A percentile compares a stretch with the other conserved stretches of the same genome.
Conservation (phyloP, 2,113 vertebrate species). For the Hippolais icterina region DNA sequence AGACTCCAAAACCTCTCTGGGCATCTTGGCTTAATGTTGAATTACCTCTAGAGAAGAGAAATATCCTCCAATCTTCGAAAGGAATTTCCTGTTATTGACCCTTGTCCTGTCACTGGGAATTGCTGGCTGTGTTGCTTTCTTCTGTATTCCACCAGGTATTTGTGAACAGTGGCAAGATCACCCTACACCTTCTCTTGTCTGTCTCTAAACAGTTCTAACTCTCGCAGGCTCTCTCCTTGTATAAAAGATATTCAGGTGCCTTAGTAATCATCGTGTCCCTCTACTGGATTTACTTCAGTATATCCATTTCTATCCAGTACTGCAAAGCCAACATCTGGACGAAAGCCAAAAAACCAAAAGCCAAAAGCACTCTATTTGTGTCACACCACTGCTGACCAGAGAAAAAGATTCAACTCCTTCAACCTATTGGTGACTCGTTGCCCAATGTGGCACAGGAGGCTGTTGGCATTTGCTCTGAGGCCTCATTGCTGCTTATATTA, state of each 20-base stretch:
- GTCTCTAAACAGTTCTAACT: background rate
- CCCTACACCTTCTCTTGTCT: background rate
- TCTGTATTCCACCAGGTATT: background rate
- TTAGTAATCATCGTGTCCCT: background rate
- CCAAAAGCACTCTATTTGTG: background rate
- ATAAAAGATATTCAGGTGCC: background rate
- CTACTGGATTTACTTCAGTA: background rate
- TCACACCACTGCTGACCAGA: background rate
- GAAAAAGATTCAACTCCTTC: background rate
- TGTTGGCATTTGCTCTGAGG: background rate
- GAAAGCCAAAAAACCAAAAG: background rate
- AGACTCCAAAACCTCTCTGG: background rate
- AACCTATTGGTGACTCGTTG: background rate
- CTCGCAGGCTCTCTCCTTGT: background rate
- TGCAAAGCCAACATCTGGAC: background rate
- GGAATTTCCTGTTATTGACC: background rate
- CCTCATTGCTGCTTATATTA: too few relatives aligned
- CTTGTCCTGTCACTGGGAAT: background rate
- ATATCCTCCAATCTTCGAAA: background rate
- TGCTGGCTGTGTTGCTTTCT: rapidly evolving
- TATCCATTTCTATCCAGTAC: background rate
- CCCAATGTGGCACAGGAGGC: rapidly evolving
- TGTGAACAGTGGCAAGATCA: background rate
- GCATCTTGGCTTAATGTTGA: background rate
- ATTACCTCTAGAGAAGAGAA: background rate